Evolutionary conservation across 2,113 vertebrate genomes (phyloP).

Genomic region (Oxygymnocypris stewartii): DNA sequence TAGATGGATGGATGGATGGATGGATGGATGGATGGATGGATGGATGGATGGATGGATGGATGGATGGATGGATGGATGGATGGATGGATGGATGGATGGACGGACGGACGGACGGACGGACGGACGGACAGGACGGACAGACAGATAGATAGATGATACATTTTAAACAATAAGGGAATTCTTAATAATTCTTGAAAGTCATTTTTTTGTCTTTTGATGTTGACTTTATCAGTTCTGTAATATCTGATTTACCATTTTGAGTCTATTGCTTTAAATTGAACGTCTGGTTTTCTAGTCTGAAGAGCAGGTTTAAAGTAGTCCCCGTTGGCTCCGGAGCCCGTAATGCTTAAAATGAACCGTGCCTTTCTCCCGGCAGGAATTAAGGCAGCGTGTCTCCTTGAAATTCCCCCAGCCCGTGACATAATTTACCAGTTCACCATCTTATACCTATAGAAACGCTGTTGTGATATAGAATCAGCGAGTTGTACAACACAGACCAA

Average conservation of each 20-base stretch:
- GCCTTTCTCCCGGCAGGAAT: conserved; percentile 54
- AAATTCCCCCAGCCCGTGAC: conserved; percentile 72
- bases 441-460: conserved; percentile 49
- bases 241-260: conserved; percentile 50
- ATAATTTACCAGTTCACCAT: conserved; percentile 74
- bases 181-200: not conserved
- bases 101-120: no score
- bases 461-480: conserved; percentile 70
- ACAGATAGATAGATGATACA: no score
- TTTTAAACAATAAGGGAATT: not conserved
- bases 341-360: conserved; percentile 48
- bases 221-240: conserved; percentile 36
- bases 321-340: conserved; percentile 41
- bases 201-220: conserved; percentile 13
- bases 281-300: conserved; percentile 45
- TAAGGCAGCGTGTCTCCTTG: conserved; percentile 71
- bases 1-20: no score
- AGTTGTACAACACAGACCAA: conserved; percentile 77
- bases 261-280: conserved; percentile 49
- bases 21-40: no score
- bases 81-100: no score
- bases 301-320: conserved; percentile 41
- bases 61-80: no score
- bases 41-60: no score
- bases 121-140: no score